Evolutionary conservation across 2,113 vertebrate species (phyloP).

Genomic region (Arothron firmamentum): DNA sequence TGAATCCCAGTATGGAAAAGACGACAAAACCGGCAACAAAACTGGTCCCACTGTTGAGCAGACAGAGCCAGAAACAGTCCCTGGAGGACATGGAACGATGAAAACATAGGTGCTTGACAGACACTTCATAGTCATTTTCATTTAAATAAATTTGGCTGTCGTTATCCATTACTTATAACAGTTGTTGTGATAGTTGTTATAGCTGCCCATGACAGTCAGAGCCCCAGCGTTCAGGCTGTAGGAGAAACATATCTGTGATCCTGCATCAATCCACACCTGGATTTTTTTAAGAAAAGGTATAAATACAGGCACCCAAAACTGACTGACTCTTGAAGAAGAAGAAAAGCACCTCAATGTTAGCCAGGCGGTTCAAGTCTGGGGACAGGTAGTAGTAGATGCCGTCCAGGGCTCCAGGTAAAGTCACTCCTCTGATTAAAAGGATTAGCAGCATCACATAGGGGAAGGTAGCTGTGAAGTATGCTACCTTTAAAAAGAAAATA

Average conservation of each 20-base stretch:
- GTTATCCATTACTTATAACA: conserved; percentile 59
- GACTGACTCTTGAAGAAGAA: neutral
- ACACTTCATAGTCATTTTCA: too few species aligned
- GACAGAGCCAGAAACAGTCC: conserved; percentile 61
- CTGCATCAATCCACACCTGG: conserved; percentile 71
- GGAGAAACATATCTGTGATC: conserved; percentile 62
- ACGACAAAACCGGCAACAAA: conserved; percentile 58
- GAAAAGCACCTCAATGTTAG: conserved; percentile 48
- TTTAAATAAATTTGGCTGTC: neutral
- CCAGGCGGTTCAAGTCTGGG: conserved; percentile 52
- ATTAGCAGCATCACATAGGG: conserved; percentile 65
- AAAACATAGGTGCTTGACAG: neutral
- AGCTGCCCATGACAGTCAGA: conserved; percentile 57
- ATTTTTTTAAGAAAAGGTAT: neutral
- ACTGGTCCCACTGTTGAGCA: conserved; percentile 69
- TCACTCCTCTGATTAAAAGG: conserved; percentile 62
- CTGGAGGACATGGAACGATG: conserved; percentile 16
- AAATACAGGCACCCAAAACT: neutral
- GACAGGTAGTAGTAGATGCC: conserved; percentile 65
- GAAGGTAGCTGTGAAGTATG: conserved; percentile 67
- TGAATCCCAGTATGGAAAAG: conserved; percentile 67
- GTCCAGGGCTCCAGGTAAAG: conserved; percentile 64
- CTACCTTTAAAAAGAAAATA: conserved; percentile 46
- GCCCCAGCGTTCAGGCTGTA: conserved; percentile 54
- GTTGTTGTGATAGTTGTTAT: conserved; percentile 66